phyloP scores from a whole-genome alignment of 2,888 invertebrate species.

The Caenorhabditis macrosperma region DNA sequence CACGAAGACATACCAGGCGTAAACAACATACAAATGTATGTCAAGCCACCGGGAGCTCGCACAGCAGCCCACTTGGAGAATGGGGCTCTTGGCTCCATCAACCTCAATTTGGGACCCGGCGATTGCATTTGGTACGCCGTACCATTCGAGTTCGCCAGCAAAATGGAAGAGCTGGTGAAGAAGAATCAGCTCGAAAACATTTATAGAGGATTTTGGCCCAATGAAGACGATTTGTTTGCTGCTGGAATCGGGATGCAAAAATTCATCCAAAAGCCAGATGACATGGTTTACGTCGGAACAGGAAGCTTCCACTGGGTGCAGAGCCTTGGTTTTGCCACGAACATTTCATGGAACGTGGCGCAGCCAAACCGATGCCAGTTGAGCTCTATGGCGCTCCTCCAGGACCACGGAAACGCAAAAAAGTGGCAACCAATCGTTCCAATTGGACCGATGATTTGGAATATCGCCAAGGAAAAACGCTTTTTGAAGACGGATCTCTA shows the following conservation, averaged over 20 bases:
- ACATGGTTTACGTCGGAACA: neutral
- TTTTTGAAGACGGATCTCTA: no score
- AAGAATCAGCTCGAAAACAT: neutral
- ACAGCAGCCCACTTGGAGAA: constrained; percentile 35
- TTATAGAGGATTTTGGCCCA: neutral
- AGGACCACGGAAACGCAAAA: neutral
- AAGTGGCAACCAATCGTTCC: no score
- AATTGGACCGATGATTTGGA: no score
- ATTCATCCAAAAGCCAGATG: neutral
- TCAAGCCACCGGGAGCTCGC: constrained; percentile 85
- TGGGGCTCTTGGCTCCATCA: neutral
- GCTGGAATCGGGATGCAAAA: neutral
- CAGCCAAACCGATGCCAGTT: neutral
- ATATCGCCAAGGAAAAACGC: no score
- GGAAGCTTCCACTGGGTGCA: constrained; percentile 21
- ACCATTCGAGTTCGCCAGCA: constrained; percentile 1
- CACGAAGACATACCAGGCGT: constrained; percentile 89
- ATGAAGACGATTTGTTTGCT: neutral
- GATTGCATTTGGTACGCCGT: constrained; percentile 28
- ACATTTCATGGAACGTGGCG: constrained; percentile 11
- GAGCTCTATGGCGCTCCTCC: neutral
- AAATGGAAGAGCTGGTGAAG: constrained; percentile 2
- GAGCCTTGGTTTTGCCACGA: neutral
- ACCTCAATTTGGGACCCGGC: constrained; percentile 22
- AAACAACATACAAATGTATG: constrained; percentile 98